These are phyloP conservation scores for Ichneumoninae sp. DNA, from an alignment of 2,888 invertebrate species.

Conservation along the genomic window DNA sequence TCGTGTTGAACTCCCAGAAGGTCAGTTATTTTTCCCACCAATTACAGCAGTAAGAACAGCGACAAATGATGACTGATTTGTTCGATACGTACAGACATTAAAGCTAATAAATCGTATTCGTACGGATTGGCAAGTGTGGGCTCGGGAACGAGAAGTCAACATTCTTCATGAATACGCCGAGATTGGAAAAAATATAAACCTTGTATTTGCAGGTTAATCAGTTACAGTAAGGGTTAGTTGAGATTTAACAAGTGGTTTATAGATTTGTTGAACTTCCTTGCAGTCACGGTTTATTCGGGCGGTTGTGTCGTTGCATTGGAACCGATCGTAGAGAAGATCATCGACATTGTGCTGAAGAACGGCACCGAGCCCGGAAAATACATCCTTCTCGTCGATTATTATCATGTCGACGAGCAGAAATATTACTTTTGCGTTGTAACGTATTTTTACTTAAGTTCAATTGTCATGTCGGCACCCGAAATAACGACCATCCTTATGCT, in stretches of 20 bases:
- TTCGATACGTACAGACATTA: too few species aligned
- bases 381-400: neutral
- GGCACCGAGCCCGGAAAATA: neutral
- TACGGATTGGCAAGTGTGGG: constrained; percentile 45
- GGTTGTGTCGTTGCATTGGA: neutral
- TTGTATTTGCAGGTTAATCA: constrained; percentile 41
- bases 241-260: too few species aligned
- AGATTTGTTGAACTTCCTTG: neutral
- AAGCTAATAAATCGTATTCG: too few species aligned
- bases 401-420: neutral
- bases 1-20: too few species aligned
- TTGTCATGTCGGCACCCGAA: neutral
- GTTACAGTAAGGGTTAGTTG: neutral
- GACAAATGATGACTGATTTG: too few species aligned
- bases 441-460: neutral
- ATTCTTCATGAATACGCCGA: constrained; percentile 21
- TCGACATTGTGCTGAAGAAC: neutral
- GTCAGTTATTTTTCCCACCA: too few species aligned
- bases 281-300: neutral
- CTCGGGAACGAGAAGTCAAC: constrained; percentile 7
- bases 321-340: neutral
- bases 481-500: neutral
- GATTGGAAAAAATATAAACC: constrained; percentile 27
- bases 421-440: neutral
- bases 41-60: too few species aligned